Base-by-base conservation (phyloP, 2,113 vertebrate genomes). In the Oxyura jamaicensis region DNA sequence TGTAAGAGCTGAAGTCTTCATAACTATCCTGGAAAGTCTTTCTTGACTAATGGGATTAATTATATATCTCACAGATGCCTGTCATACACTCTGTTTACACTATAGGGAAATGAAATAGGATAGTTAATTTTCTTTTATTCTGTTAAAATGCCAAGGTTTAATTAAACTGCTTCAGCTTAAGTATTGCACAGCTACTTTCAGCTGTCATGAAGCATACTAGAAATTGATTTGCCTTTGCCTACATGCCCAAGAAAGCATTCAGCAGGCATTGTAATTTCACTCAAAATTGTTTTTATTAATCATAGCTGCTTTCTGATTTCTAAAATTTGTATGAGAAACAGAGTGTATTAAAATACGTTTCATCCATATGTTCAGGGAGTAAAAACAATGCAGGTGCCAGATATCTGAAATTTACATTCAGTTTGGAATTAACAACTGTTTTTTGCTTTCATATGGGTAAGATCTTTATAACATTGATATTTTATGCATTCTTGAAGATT, bases 111-210 rank as follows among this genome's bases (percentile, higher is more conserved):
- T 93, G 50, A 96, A 96, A 93, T 79, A 89, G 83, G 81, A 82
- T 95, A 82, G 86, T 90, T 97, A 78, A 93, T 96, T 97, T 96
- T 96, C 76, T 76, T 97, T 91, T 95, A 95, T 96, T 96, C 86
- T 94, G 90, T 91, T 97, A 95, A 96, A 96, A 97, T 92, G 92
- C 93, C 95, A 96, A 86, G 66, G 86, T 93, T 97, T 97, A 96
- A 97, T 97, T 96, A 95, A 97, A 92, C 83, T 94, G 80, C 92
- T 96, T 92, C 90, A 94, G 86, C 80, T 90, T 96, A 92, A 96
- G 92, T 73, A 89, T 95, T 90, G 66, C 83, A 76, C 62, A 92
- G 92, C 86, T 94, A 93, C 86, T 79, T 93, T 96, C 80, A 87
- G 62, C 95, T 96, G 90, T 94, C 93, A 82, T 79, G 83, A 86